phyloP scores from a whole-genome alignment of 2,888 invertebrate species.

The Tetheella fluctuosa region DNA sequence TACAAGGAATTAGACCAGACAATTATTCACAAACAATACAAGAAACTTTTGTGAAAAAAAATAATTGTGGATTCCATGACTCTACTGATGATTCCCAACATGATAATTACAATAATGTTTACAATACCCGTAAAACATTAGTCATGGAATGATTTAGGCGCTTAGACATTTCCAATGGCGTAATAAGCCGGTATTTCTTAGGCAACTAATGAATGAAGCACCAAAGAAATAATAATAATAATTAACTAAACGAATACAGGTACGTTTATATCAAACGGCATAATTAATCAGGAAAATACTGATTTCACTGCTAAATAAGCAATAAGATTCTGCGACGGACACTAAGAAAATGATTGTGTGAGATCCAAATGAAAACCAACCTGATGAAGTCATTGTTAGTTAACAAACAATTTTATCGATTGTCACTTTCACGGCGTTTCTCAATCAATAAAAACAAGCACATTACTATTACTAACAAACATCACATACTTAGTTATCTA shows the following conservation, averaged over 20 bases:
- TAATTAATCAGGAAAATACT: background rate
- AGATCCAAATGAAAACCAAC: background rate
- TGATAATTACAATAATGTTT: background rate
- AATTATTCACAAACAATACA: background rate
- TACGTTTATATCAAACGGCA: too few species aligned
- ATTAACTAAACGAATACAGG: too few species aligned
- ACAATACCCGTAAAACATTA: background rate
- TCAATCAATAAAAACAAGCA: constrained; percentile 17
- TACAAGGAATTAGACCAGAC: background rate
- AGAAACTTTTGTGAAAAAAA: background rate
- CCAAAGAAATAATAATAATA: too few species aligned
- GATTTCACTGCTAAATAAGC: background rate
- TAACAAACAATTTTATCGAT: background rate
- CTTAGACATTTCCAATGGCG: background rate
- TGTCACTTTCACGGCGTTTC: background rate
- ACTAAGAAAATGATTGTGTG: background rate
- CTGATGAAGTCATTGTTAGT: background rate
- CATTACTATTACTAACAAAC: constrained; percentile 20
- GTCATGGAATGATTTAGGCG: background rate
- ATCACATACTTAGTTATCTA: constrained; percentile 40
- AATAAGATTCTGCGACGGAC: background rate
- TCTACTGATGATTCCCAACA: background rate
- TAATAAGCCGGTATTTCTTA: background rate
- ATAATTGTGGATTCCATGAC: background rate
- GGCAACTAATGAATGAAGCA: background rate